phyloP scores from a whole-genome alignment of 2,113 vertebrate species.

The Anoplopoma fimbria region DNA sequence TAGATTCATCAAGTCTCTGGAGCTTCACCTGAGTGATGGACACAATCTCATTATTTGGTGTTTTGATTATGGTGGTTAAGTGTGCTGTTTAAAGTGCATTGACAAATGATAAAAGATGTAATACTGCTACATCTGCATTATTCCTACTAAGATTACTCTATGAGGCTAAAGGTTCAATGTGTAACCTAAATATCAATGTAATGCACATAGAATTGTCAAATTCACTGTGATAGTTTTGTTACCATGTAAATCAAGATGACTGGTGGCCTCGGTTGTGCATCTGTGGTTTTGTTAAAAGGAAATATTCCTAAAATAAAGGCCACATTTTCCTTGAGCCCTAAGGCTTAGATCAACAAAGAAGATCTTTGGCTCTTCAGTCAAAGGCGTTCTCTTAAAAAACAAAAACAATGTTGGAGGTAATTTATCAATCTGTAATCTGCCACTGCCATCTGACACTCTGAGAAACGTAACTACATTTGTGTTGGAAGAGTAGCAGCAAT shows the following conservation, averaged over 20 bases:
- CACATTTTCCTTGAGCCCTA: constrained; percentile 20
- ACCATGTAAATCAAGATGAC: constrained; percentile 18
- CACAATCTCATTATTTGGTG: neutral
- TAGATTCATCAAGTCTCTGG: neutral
- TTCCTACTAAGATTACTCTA: neutral
- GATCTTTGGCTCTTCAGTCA: constrained; percentile 26
- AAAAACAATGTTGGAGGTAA: constrained; percentile 23
- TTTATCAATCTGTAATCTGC: constrained; percentile 28
- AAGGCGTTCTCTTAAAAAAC: constrained; percentile 9
- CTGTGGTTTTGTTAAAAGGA: constrained; percentile 11
- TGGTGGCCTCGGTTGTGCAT: neutral
- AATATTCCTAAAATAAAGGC: constrained; percentile 21
- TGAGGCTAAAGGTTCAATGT: neutral
- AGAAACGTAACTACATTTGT: neutral
- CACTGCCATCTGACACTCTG: constrained; percentile 6
- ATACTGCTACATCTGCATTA: neutral
- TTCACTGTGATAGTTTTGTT: neutral
- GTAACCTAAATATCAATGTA: neutral
- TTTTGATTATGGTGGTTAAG: neutral
- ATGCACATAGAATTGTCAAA: neutral
- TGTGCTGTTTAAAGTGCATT: neutral
- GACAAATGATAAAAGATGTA: neutral
- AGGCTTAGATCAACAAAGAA: constrained; percentile 4
- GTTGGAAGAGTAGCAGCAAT: neutral
- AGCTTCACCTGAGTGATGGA: neutral